Conservation (phyloP, 2,888 invertebrate species). For the Eupithecia abbreviata region DNA sequence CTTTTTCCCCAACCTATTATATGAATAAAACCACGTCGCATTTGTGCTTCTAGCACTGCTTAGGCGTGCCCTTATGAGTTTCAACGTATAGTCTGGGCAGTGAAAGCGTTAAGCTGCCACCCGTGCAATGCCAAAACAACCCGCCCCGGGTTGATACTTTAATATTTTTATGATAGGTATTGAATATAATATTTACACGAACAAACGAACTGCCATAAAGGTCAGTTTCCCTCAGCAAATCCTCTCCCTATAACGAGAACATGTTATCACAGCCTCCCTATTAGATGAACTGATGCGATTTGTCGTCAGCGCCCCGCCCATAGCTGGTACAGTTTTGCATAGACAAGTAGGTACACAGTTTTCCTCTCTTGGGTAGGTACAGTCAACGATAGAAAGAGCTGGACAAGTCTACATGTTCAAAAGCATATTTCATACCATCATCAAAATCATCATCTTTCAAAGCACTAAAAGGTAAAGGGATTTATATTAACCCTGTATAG, state of each 20-base stretch:
- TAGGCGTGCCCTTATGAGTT: too few species aligned
- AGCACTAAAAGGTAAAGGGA: too few species aligned
- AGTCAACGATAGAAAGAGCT: not conserved
- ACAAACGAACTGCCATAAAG: not conserved
- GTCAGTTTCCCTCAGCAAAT: not conserved
- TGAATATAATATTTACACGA: not conserved
- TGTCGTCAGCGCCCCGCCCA: conserved; percentile 8
- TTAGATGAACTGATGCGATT: not conserved
- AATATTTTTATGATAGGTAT: not conserved
- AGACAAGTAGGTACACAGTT: not conserved
- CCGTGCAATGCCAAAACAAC: not conserved
- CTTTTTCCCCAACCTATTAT: too few species aligned
- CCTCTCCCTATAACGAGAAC: not conserved
- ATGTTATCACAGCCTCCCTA: conserved; percentile 11
- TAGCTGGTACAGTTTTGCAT: not conserved
- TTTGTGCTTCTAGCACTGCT: too few species aligned
- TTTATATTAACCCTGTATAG: too few species aligned
- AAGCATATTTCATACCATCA: too few species aligned
- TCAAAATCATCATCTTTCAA: too few species aligned
- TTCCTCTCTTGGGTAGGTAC: not conserved
- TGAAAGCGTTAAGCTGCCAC: too few species aligned
- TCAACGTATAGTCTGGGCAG: too few species aligned
- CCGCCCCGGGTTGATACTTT: not conserved
- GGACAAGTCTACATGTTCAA: too few species aligned
- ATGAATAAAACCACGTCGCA: too few species aligned